phyloP scores from a whole-genome alignment of 1,140 invertebrate species.

The Dolichoris vasculosae region DNA sequence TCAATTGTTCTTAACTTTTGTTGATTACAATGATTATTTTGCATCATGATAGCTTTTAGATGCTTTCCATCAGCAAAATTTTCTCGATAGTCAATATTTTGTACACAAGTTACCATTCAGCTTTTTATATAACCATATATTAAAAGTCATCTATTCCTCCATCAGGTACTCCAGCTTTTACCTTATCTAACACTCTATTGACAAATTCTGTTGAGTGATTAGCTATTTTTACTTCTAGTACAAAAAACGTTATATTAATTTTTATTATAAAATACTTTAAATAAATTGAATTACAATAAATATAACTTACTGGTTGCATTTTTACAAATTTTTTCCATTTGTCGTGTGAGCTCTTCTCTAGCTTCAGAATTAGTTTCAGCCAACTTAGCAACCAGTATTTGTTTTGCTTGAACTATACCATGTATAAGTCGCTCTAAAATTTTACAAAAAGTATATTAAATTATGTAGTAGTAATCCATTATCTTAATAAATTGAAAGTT shows the following conservation, averaged over 20 bases:
- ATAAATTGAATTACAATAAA: conserved; percentile 26
- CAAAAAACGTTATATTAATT: conserved; percentile 51
- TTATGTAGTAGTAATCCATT: not conserved
- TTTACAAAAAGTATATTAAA: conserved; percentile 45
- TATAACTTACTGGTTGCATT: conserved; percentile 80
- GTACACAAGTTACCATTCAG: conserved; percentile 24
- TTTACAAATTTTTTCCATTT: conserved; percentile 81
- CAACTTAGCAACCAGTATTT: conserved; percentile 78
- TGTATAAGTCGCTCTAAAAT: conserved; percentile 80
- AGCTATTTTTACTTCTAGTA: conserved; percentile 85
- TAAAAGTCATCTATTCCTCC: conserved; percentile 79
- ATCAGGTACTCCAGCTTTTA: conserved; percentile 79
- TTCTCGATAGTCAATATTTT: conserved; percentile 18
- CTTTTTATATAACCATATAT: conserved; percentile 4
- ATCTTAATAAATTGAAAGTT: not conserved
- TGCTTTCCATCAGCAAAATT: conserved; percentile 4
- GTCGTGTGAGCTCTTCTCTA: conserved; percentile 79
- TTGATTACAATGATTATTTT: conserved; percentile 37
- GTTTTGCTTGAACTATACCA: conserved; percentile 81
- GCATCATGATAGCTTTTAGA: conserved; percentile 7
- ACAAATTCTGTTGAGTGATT: conserved; percentile 90
- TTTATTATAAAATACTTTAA: not conserved
- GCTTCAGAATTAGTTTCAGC: conserved; percentile 74
- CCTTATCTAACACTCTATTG: conserved; percentile 87
- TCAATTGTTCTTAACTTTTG: conserved; percentile 35